These are phyloP conservation scores for Leptinotarsa texana DNA, from an alignment of 1,140 invertebrate species.

Conservation along the genomic window DNA sequence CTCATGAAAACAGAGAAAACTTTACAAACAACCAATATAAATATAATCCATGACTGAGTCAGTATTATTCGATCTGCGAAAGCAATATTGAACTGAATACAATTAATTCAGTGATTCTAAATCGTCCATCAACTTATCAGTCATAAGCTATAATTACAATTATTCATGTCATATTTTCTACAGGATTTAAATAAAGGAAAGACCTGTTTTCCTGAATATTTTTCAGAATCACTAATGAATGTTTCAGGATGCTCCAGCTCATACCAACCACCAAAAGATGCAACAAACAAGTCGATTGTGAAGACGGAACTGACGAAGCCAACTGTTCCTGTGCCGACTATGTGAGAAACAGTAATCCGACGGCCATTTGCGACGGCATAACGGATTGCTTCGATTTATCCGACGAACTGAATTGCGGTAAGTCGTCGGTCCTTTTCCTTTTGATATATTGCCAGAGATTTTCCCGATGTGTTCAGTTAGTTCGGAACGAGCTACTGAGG, in stretches of 20 bases:
- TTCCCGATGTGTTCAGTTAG: background rate
- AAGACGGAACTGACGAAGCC: constrained; percentile 79
- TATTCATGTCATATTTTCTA: too few relatives aligned
- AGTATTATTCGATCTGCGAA: too few relatives aligned
- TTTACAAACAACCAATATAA: too few relatives aligned
- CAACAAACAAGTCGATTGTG: constrained; percentile 73
- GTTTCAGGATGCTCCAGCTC: constrained; percentile 65
- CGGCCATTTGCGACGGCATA: constrained; percentile 76
- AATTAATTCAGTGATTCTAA: too few relatives aligned
- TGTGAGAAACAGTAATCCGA: constrained; percentile 59
- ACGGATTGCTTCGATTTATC: constrained; percentile 74
- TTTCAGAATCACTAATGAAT: background rate
- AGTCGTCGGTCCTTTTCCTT: constrained; percentile 22
- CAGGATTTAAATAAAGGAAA: too few relatives aligned
- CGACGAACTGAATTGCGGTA: constrained; percentile 61
- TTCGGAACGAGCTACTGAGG: background rate
- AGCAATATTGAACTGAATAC: too few relatives aligned
- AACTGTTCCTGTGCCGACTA: constrained; percentile 75
- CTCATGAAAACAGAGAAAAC: too few relatives aligned
- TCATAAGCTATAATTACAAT: too few relatives aligned
- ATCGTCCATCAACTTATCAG: too few relatives aligned
- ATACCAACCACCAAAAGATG: constrained; percentile 67
- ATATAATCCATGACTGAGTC: too few relatives aligned
- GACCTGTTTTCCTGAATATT: too few relatives aligned
- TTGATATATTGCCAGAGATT: background rate